Evolutionary conservation across 35 echinoderm and acorn worm genomes (phyloP).

Genomic region (Diadema setosum): DNA sequence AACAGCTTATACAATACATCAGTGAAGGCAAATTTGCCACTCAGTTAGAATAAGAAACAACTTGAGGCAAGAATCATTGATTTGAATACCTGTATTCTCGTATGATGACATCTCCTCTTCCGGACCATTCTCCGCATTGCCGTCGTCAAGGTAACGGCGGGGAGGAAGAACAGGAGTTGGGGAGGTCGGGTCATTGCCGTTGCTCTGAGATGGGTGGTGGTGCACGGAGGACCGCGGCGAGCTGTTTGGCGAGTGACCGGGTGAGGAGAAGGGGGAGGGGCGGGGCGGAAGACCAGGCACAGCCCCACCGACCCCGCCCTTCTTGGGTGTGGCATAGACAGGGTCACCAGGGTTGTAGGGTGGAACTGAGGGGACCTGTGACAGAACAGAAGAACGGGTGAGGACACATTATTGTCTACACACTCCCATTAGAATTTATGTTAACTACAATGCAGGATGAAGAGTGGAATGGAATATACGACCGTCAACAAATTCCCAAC

Average conservation of each 20-base stretch:
- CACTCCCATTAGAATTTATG: too few species aligned
- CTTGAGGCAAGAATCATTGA: too few species aligned
- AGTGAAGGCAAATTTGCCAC: too few species aligned
- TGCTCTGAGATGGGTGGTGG: neutral
- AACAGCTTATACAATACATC: too few species aligned
- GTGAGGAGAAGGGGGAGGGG: constrained; percentile 14
- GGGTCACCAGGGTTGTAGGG: constrained; percentile 19
- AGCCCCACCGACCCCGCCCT: neutral
- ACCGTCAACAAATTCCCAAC: too few species aligned
- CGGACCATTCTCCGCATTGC: neutral
- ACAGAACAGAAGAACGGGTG: too few species aligned
- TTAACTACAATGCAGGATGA: too few species aligned
- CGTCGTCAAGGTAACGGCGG: constrained; percentile 45
- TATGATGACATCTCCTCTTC: neutral
- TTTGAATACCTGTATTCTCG: constrained; percentile 31
- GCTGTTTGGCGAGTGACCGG: neutral
- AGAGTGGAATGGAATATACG: too few species aligned
- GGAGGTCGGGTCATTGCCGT: neutral
- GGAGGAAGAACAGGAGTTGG: constrained; percentile 55
- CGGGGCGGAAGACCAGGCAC: constrained; percentile 3
- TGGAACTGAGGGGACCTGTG: neutral
- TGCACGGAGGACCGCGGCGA: constrained; percentile 13
- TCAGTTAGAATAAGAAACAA: too few species aligned
- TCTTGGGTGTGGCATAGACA: constrained; percentile 65
- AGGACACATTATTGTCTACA: too few species aligned